Evolutionary conservation across 2,113 vertebrate genomes (phyloP).

Genomic region (Pycnonotus jocosus): DNA sequence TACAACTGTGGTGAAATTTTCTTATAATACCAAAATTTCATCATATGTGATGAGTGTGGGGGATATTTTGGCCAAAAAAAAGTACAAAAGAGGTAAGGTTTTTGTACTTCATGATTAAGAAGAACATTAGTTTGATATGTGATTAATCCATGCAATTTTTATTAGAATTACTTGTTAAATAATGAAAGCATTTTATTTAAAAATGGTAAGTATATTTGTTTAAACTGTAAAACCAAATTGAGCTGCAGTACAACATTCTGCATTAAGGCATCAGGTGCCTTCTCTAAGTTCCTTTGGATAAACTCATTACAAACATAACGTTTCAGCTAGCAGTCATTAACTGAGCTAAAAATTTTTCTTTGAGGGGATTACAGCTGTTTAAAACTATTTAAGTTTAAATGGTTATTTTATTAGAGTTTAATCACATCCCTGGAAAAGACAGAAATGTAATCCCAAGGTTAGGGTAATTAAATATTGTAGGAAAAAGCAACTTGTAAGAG

Average conservation of each 20-base stretch:
- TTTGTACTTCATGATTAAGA: not conserved
- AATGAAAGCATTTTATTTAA: not conserved
- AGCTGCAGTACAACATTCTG: not conserved
- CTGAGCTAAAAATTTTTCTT: not conserved
- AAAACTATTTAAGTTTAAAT: conserved; percentile 11
- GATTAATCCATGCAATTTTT: not conserved
- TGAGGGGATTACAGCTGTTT: conserved; percentile 44
- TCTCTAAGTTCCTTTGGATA: conserved; percentile 17
- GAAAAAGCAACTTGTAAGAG: not conserved
- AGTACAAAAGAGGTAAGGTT: not conserved
- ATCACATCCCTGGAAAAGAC: not conserved
- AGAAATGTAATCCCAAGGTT: not conserved
- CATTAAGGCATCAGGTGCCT: not conserved
- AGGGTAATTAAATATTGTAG: not conserved
- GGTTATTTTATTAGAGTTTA: conserved; percentile 30
- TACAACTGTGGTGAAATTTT: not conserved
- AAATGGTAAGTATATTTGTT: not conserved
- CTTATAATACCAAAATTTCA: not conserved
- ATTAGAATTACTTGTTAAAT: not conserved
- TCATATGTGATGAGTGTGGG: not conserved
- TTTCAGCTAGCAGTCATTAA: conserved; percentile 16
- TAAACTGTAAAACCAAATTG: not conserved
- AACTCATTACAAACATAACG: not conserved
- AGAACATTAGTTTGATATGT: not conserved
- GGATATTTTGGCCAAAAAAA: not conserved